A percentile compares a stretch with the other conserved stretches of the same genome.
phyloP scores from a whole-genome alignment of 2,113 vertebrate species.

The Cervus canadensis region DNA sequence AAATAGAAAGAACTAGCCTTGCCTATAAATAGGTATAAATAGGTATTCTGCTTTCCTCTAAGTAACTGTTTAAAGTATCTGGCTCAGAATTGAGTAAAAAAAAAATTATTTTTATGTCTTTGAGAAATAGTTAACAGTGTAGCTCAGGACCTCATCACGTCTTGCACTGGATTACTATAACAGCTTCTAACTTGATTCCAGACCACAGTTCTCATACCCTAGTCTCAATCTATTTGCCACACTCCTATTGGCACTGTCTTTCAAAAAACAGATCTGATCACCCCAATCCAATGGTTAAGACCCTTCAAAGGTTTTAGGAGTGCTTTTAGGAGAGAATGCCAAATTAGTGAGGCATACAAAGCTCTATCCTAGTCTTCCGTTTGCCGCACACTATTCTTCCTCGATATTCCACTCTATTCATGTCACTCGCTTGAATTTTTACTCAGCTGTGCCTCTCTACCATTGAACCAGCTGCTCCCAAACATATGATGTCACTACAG shows the following conservation, averaged over 20 bases:
- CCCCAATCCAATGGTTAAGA: not conserved
- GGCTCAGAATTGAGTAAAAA: slow-evolving; percentile 5
- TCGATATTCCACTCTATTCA: accelerated
- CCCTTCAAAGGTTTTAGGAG: not conserved
- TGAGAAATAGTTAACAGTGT: slow-evolving; percentile 35
- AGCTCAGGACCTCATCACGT: not conserved
- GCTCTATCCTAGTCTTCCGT: not conserved
- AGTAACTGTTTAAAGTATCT: slow-evolving; percentile 43
- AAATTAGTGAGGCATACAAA: not conserved
- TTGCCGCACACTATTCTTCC: not conserved
- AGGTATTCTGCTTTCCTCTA: slow-evolving; percentile 26
- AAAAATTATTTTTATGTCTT: slow-evolving; percentile 46
- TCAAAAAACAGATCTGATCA: not conserved
- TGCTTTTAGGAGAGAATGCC: not conserved
- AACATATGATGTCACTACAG: not conserved
- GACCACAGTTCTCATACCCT: not conserved
- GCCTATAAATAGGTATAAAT: not conserved
- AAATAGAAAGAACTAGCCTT: slow-evolving; percentile 30
- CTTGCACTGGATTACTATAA: not conserved
- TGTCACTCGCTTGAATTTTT: not conserved
- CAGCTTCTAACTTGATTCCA: slow-evolving; percentile 7
- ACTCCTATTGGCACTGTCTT: not conserved
- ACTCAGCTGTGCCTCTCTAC: not conserved
- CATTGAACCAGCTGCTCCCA: not conserved
- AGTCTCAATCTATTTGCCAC: not conserved